A percentile compares a stretch with the other conserved stretches of the same genome.
Evolutionary conservation across 2,888 invertebrate genomes (phyloP).

Genomic region (Nemoura dubitans): DNA sequence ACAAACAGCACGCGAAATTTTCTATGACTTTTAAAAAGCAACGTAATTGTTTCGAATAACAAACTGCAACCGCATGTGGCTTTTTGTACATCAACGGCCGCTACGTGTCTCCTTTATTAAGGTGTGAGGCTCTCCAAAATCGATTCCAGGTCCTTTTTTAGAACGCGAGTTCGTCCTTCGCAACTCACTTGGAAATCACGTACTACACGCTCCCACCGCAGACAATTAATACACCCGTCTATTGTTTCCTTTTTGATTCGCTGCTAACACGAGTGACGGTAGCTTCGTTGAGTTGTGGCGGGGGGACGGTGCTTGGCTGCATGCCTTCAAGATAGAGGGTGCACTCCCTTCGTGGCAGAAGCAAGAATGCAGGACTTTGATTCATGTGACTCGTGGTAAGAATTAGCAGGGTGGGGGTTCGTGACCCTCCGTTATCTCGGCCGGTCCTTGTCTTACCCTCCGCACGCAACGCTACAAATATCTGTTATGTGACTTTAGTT

Average conservation of each 20-base stretch:
- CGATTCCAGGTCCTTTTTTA: background rate
- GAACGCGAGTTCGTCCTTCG: background rate
- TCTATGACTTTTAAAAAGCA: background rate
- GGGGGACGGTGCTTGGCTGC: background rate
- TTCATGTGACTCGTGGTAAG: background rate
- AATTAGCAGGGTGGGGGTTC: background rate
- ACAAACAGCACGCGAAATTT: background rate
- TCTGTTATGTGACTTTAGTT: background rate
- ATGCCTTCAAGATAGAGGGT: background rate
- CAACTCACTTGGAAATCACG: background rate
- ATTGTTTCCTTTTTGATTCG: constrained; percentile 12
- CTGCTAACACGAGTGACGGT: background rate
- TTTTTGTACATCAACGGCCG: background rate
- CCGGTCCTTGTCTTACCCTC: background rate
- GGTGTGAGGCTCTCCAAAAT: background rate
- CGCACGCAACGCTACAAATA: background rate
- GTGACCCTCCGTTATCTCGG: background rate
- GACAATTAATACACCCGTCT: background rate
- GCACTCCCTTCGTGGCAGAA: background rate
- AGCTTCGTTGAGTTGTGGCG: background rate
- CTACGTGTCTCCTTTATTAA: background rate
- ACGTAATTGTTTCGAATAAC: background rate
- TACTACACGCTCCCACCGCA: background rate
- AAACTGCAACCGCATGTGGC: background rate
- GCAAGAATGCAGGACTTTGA: background rate